A percentile compares a stretch with the other conserved stretches of the same genome.
These are phyloP conservation scores for Pyrocoelia pectoralis DNA, from an alignment of 2,888 invertebrate species.

Conservation along the genomic window DNA sequence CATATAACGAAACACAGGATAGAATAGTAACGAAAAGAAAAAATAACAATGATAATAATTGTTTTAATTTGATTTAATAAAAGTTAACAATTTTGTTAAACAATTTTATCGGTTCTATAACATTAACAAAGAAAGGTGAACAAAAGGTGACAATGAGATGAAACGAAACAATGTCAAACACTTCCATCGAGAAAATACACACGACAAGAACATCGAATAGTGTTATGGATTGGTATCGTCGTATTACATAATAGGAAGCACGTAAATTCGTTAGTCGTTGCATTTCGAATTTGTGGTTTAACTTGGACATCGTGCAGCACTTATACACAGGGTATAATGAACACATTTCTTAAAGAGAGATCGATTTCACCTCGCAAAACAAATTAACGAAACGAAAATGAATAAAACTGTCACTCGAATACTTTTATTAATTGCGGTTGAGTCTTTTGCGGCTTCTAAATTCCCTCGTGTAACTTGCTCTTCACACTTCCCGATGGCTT, in stretches of 20 bases:
- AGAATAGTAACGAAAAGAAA: too few relatives aligned
- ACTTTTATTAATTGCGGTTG: slow-evolving; percentile 37
- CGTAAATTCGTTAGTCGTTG: slow-evolving; percentile 1
- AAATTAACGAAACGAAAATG: slow-evolving; percentile 38
- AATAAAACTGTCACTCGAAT: slow-evolving; percentile 38
- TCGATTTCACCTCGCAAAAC: slow-evolving; percentile 47
- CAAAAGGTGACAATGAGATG: neutral
- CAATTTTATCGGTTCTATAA: slow-evolving; percentile 6
- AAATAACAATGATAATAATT: slow-evolving; percentile 4
- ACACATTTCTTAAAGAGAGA: slow-evolving; percentile 5
- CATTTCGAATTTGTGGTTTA: slow-evolving; percentile 5
- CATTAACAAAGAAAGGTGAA: neutral
- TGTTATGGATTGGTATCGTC: neutral
- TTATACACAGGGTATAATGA: slow-evolving; percentile 9
- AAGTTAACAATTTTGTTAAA: slow-evolving; percentile 9
- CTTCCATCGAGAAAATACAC: slow-evolving; percentile 3
- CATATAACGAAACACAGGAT: too few relatives aligned
- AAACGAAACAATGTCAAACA: neutral
- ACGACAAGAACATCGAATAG: slow-evolving; percentile 3
- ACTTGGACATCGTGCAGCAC: neutral
- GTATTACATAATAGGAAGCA: slow-evolving; percentile 12
- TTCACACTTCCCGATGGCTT: slow-evolving; percentile 72
- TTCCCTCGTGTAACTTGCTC: slow-evolving; percentile 73
- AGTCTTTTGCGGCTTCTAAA: slow-evolving; percentile 64
- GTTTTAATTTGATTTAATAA: slow-evolving; percentile 11